phyloP scores from a whole-genome alignment of 2,888 invertebrate genomes.

The Acanthoscelides obtectus region DNA sequence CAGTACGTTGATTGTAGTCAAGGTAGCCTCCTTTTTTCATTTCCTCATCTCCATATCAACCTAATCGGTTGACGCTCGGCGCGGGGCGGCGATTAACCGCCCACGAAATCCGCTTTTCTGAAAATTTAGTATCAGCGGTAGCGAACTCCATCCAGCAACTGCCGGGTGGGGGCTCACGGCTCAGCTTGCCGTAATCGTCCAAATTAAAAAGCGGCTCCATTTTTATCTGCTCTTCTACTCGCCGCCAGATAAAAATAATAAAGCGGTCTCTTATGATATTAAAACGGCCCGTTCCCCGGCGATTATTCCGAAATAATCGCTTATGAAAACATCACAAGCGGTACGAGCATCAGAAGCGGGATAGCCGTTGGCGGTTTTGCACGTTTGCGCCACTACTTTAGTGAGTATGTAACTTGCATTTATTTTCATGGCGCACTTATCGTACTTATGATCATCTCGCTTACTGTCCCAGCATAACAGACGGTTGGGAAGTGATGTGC shows the following conservation, averaged over 20 bases:
- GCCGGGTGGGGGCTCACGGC: no score
- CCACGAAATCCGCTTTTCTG: not conserved
- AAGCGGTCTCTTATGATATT: slow-evolving; percentile 44
- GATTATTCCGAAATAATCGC: slow-evolving; percentile 44
- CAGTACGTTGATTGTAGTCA: not conserved
- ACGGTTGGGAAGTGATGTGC: no score
- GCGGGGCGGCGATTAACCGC: not conserved
- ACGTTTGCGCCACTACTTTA: not conserved
- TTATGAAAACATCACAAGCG: slow-evolving; percentile 43
- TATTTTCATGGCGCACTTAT: slow-evolving; percentile 27
- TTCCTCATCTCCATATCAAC: not conserved
- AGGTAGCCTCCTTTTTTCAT: not conserved
- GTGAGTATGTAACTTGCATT: slow-evolving; percentile 30
- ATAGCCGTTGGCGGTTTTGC: slow-evolving; percentile 11
- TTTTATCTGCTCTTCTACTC: slow-evolving; percentile 34
- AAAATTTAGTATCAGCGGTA: not conserved
- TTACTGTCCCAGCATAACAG: no score
- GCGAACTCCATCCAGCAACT: not conserved
- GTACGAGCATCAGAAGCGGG: slow-evolving; percentile 25
- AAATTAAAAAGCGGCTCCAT: slow-evolving; percentile 33
- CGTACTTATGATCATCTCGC: no score
- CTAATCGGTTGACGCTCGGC: not conserved
- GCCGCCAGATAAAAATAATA: slow-evolving; percentile 42
- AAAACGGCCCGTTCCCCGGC: slow-evolving; percentile 38
- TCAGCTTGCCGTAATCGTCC: slow-evolving; percentile 27